These are phyloP conservation scores for Acrocephalus scirpaceus DNA, from an alignment of 2,797 vertebrate genomes.

Conservation along the genomic window DNA sequence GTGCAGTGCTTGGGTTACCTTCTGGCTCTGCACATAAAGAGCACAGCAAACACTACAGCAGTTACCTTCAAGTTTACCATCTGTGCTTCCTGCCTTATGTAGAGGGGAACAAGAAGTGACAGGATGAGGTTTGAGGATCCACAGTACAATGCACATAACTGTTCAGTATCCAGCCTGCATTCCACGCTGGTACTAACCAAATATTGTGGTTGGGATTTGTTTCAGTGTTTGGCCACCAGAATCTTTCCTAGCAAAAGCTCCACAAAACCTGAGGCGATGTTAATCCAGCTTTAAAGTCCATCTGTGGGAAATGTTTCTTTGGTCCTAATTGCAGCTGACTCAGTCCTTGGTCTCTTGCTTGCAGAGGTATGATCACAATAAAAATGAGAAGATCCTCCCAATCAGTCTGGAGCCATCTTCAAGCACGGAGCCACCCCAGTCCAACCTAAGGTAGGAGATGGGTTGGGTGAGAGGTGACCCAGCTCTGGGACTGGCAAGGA, in stretches of 20 bases:
- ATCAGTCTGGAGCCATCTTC: conserved; percentile 94
- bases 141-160: neutral
- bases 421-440: conserved; percentile 87
- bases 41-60: neutral
- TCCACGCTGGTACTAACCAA: neutral
- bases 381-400: conserved; percentile 92
- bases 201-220: neutral
- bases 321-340: neutral
- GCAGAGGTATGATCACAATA: conserved; percentile 93
- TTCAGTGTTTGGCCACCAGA: neutral
- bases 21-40: neutral
- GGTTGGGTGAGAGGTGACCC: neutral
- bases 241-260: neutral
- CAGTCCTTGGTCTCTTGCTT: conserved; percentile 14
- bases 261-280: neutral
- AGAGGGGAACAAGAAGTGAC: neutral
- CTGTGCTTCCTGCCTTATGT: neutral
- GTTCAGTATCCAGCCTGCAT: neutral
- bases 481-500: neutral
- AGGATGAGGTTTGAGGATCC: neutral
- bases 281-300: neutral
- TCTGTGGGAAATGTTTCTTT: neutral
- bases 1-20: neutral
- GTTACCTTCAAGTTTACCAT: neutral
- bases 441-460: conserved; percentile 87